phyloP scores from a whole-genome alignment of 2,113 vertebrate genomes.

The Bufo gargarizans region DNA sequence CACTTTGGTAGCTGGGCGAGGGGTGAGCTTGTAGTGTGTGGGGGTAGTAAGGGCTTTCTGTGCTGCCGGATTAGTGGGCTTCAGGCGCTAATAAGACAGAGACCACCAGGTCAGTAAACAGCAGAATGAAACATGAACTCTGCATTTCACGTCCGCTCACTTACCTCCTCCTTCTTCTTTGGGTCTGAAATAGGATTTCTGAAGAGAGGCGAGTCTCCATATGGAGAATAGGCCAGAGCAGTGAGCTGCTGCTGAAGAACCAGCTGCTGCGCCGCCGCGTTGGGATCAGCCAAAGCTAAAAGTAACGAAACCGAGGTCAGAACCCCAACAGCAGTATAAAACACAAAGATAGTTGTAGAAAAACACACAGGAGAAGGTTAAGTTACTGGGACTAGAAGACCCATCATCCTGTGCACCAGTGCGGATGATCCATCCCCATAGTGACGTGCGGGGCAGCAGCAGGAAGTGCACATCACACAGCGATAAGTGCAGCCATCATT shows the following conservation, averaged over 20 bases:
- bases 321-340: not conserved
- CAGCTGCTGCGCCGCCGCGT: slow-evolving; percentile 84
- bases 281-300: slow-evolving; percentile 86
- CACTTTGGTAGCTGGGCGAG: slow-evolving; percentile 86
- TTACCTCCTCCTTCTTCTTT: slow-evolving; percentile 96
- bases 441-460: no score
- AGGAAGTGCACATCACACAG: no score
- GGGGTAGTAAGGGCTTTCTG: slow-evolving; percentile 93
- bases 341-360: no score
- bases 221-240: slow-evolving; percentile 87
- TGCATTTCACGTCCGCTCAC: no score
- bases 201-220: slow-evolving; percentile 93
- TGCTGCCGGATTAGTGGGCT: slow-evolving; percentile 93
- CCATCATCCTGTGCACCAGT: no score
- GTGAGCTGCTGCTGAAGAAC: slow-evolving; percentile 91
- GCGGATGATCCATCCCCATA: no score
- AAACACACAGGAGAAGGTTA: no score
- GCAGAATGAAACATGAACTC: accelerated
- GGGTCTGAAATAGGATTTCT: slow-evolving; percentile 92
- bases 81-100: slow-evolving; percentile 79
- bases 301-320: not conserved
- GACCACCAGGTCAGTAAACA: no score
- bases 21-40: slow-evolving; percentile 93
- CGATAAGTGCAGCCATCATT: no score
- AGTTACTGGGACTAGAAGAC: no score